Conservation (phyloP, 1,140 invertebrate genomes). For the Octopus sinensis region DNA sequence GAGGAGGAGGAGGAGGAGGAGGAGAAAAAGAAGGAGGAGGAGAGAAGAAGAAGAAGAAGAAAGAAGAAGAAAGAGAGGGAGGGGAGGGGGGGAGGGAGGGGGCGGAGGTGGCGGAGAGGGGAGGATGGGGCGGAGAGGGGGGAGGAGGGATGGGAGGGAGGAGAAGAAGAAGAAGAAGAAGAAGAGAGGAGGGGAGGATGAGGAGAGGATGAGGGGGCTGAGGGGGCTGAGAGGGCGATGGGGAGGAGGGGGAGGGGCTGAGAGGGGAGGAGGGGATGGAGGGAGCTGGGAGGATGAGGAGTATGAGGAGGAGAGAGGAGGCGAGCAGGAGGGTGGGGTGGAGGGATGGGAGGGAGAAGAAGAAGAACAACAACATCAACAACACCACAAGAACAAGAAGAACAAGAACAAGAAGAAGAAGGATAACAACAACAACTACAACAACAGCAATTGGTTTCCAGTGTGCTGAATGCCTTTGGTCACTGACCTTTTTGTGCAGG, state of each 20-base stretch:
- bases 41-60: not conserved
- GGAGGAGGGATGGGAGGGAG: too few species aligned
- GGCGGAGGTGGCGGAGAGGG: not conserved
- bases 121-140: not conserved
- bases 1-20: not conserved
- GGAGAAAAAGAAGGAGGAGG: not conserved
- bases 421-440: too few species aligned
- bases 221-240: not conserved
- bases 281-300: not conserved
- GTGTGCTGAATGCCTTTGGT: too few species aligned
- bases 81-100: not conserved
- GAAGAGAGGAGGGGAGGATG: slow-evolving; percentile 2
- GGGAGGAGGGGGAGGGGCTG: not conserved
- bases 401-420: too few species aligned
- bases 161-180: not conserved
- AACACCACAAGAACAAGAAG: too few species aligned
- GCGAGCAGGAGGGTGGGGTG: not conserved
- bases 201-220: too few species aligned
- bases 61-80: not conserved
- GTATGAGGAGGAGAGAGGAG: not conserved
- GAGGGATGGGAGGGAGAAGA: not conserved
- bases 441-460: too few species aligned
- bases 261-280: too few species aligned
- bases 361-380: too few species aligned
- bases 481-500: too few species aligned